Percentiles rank a stretch among this genome's conserved stretches.
These are phyloP conservation scores for Calliphora vomitoria DNA, from an alignment of 2,888 invertebrate species.

Conservation along the genomic window DNA sequence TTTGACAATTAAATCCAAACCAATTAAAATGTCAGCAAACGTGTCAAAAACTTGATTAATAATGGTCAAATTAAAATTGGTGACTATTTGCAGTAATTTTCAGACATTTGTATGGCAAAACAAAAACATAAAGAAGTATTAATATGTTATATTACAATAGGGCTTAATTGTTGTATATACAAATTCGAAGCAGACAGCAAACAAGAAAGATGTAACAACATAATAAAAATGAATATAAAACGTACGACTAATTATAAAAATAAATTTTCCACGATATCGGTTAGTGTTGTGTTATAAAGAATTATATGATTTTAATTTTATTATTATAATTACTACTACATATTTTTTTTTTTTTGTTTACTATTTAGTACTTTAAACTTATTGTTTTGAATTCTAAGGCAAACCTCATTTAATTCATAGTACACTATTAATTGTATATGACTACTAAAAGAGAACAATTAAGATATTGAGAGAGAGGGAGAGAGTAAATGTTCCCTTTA, in stretches of 20 bases:
- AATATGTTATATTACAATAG: too few species aligned
- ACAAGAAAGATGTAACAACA: background rate
- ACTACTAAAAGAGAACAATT: background rate
- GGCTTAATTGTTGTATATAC: too few species aligned
- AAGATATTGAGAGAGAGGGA: background rate
- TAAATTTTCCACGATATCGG: background rate
- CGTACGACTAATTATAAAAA: too few species aligned
- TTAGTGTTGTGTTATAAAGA: background rate
- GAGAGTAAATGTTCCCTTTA: conserved; percentile 6
- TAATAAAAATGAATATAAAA: background rate
- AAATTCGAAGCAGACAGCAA: too few species aligned
- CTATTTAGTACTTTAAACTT: background rate
- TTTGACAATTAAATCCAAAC: too few species aligned
- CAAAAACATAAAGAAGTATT: too few species aligned
- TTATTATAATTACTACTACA: background rate
- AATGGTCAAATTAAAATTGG: too few species aligned
- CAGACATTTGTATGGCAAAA: too few species aligned
- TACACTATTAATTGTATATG: too few species aligned
- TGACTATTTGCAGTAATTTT: too few species aligned
- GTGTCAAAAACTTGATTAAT: too few species aligned
- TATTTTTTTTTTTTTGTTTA: background rate
- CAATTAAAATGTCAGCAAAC: too few species aligned
- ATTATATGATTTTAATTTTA: background rate
- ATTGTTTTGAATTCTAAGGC: conserved; percentile 3
- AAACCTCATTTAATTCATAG: background rate